Conservation (phyloP, 2,888 invertebrate genomes). For the Onthophagus sagittarius region DNA sequence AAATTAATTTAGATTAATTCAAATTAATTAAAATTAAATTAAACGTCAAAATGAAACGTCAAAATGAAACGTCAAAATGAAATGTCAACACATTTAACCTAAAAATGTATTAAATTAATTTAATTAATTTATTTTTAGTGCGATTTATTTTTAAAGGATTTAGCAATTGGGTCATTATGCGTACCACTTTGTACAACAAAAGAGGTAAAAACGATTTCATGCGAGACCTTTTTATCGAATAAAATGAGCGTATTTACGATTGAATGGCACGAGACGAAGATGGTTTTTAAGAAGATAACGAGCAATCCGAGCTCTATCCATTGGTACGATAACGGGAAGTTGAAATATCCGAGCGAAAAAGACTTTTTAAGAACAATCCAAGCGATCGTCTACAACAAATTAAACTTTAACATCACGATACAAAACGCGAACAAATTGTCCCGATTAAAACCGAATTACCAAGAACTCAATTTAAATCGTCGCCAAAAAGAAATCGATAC, state of each 20-base stretch:
- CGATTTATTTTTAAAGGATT: conserved; percentile 51
- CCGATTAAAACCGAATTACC: conserved; percentile 49
- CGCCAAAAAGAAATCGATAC: conserved; percentile 57
- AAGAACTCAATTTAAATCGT: conserved; percentile 41
- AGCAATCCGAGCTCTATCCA: conserved; percentile 47
- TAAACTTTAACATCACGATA: conserved; percentile 54
- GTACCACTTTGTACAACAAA: conserved; percentile 56
- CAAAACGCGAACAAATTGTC: conserved; percentile 51
- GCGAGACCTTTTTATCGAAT: conserved; percentile 58
- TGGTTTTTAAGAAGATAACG: conserved; percentile 58
- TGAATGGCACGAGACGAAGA: conserved; percentile 54
- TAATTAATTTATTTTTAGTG: conserved; percentile 51
- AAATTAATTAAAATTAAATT: no score
- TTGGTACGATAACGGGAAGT: conserved; percentile 48
- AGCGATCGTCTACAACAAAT: conserved; percentile 51
- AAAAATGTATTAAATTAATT: no score
- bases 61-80: neutral
- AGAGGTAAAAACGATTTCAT: conserved; percentile 55
- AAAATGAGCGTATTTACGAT: conserved; percentile 62
- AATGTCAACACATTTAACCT: conserved; percentile 4
- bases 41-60: no score
- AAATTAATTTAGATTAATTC: no score
- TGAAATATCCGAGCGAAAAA: conserved; percentile 53
- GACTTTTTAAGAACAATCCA: conserved; percentile 54
- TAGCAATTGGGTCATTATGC: conserved; percentile 62